Base-by-base conservation (phyloP, 2,888 invertebrate genomes). In the Oegoconia quadripuncta region DNA sequence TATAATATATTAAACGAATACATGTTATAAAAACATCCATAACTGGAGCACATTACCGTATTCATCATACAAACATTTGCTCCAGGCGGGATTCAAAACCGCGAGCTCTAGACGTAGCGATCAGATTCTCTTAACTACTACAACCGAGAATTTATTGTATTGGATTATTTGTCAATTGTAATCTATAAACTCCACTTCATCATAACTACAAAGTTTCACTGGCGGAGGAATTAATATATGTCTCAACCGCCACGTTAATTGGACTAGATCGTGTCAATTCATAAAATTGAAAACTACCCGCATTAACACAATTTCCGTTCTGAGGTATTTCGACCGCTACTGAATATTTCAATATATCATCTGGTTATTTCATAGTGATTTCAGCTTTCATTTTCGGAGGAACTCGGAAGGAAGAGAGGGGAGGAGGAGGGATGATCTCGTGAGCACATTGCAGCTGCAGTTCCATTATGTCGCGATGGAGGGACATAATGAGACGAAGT, bases 391-490 rank as follows among this genome's bases (percentile, higher is more conserved):
- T 77, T 33, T 77, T 74, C 0, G 80, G 76, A 0, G 67, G 58
- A 0, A 82, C 62, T 8, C 74, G 48, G 41, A 68, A 77, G 0
- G 69, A 51, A 3, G 52, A 42, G 1, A 42, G 38, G 1, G 62
- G 59, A 23, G 42, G 46, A 1, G 63, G 49, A 0, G 59, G 44
- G 17, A 50, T 45, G 16, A 55, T 42, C 11, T 68, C 67, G 6
- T 64, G 61, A 0, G 60, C 38, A 14, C 72, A 79, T 7, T 80
- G 75, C 0, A 87, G 42, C 12, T 80, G 80, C 0, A 87, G 55
- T n/a, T 79, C 74, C 79, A 82, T 73, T 3, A 87, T 84, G 30
- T 87, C 87, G 0, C 66, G 73, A 20, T 87, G 84, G 0, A 87
- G 55, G 0, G 84, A 83, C 81, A 83, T 83, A 41, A 87, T 84